Percentiles rank a stretch among this genome's conserved stretches.
Conservation (phyloP, 2,888 invertebrate species). For the Hypena proboscidalis region DNA sequence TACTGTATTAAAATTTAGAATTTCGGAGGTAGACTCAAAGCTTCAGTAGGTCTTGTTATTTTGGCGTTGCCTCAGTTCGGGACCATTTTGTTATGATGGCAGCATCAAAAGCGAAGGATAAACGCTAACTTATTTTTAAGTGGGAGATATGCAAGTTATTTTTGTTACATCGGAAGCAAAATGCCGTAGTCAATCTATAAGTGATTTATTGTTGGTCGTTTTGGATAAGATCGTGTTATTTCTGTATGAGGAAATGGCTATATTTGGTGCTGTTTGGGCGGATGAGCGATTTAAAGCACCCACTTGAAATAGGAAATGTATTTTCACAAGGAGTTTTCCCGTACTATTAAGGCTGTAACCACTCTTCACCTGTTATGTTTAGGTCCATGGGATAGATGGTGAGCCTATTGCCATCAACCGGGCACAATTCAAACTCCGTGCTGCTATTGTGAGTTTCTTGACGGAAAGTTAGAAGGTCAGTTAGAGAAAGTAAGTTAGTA, state of each 20-base stretch:
- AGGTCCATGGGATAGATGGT: too few species aligned
- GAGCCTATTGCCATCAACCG: too few species aligned
- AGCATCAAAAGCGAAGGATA: slow-evolving; percentile 59
- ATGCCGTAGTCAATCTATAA: slow-evolving; percentile 70
- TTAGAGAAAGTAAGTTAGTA: too few species aligned
- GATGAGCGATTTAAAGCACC: slow-evolving; percentile 3
- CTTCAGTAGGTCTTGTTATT: slow-evolving; percentile 40
- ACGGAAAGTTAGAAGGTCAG: too few species aligned
- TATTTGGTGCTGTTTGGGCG: slow-evolving; percentile 18
- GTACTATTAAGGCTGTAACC: too few species aligned
- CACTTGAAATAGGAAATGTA: too few species aligned
- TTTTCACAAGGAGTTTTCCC: too few species aligned
- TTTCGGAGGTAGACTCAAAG: slow-evolving; percentile 13
- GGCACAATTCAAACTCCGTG: too few species aligned
- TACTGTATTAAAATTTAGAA: slow-evolving; percentile 8
- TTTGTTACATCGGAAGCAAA: slow-evolving; percentile 71
- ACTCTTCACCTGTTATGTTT: too few species aligned
- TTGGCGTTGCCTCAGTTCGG: slow-evolving; percentile 41
- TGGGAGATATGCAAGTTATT: slow-evolving; percentile 70
- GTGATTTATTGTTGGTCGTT: slow-evolving; percentile 68
- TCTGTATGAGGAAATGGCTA: slow-evolving; percentile 24
- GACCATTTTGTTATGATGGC: slow-evolving; percentile 68
- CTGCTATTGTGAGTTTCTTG: too few species aligned
- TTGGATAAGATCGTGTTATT: slow-evolving; percentile 41
- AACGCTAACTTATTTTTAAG: slow-evolving; percentile 77